Percentiles rank a stretch among this genome's conserved stretches.
phyloP scores from a whole-genome alignment of 2,113 vertebrate species.

The Mesoclemmys tuberculata region DNA sequence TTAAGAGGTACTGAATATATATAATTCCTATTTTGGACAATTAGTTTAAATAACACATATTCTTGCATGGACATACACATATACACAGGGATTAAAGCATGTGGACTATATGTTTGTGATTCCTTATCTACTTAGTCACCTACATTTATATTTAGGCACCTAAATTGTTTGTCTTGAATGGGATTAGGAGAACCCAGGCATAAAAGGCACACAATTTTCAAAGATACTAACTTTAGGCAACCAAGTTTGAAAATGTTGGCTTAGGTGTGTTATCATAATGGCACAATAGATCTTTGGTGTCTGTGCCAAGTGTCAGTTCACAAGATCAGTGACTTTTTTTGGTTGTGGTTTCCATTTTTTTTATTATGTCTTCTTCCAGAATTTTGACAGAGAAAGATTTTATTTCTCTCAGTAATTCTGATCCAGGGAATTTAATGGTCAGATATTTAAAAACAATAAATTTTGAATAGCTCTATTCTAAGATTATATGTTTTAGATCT shows the following conservation, averaged over 20 bases:
- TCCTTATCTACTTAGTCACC: background rate
- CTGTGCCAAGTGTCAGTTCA: background rate
- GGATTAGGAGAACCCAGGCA: background rate
- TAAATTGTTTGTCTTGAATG: background rate
- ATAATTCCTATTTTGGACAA: background rate
- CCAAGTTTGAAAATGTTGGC: background rate
- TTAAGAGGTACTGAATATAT: background rate
- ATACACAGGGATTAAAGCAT: background rate
- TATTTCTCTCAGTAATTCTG: background rate
- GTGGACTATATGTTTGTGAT: background rate
- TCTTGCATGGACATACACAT: background rate
- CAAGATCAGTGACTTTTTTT: background rate
- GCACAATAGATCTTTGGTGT: background rate
- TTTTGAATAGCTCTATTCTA: background rate
- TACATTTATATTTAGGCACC: background rate
- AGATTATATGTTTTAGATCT: slow-evolving; percentile 42
- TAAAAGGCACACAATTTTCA: background rate
- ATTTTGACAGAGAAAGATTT: background rate
- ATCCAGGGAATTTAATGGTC: background rate
- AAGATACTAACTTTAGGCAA: background rate
- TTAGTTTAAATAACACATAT: background rate
- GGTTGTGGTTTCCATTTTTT: background rate
- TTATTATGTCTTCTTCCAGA: background rate
- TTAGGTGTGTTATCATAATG: background rate
- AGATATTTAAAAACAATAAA: background rate